phyloP scores from a whole-genome alignment of 2,113 vertebrate genomes.

The Heteronetta atricapilla region DNA sequence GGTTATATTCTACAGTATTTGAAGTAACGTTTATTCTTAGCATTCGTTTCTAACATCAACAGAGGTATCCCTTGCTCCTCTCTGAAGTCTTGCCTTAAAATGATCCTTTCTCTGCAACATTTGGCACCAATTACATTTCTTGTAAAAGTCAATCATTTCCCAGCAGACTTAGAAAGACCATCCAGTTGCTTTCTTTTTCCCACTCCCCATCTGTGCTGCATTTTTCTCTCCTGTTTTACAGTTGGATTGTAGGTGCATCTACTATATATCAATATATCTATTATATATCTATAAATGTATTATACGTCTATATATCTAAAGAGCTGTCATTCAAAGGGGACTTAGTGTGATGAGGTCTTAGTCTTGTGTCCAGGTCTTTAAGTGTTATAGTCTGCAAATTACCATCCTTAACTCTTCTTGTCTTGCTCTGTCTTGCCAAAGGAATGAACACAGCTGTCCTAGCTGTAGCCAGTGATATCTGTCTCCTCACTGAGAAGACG shows the following conservation, averaged over 20 bases:
- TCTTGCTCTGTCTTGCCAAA: not conserved
- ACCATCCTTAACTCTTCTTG: not conserved
- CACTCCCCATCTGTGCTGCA: fast-evolving
- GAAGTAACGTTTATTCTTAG: not conserved
- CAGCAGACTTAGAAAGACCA: not conserved
- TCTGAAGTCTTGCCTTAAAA: not conserved
- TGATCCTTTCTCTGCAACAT: not conserved
- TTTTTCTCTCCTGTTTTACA: not conserved
- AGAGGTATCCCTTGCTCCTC: not conserved
- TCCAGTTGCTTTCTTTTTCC: not conserved
- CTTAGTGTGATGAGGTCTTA: not conserved
- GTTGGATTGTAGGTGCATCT: not conserved
- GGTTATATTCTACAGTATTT: not conserved
- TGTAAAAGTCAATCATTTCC: not conserved
- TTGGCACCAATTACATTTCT: not conserved
- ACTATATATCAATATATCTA: not conserved
- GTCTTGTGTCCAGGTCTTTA: not conserved
- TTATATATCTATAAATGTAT: not conserved
- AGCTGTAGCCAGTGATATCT: not conserved
- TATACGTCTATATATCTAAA: not conserved
- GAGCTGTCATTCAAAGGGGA: not conserved
- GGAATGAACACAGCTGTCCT: not conserved
- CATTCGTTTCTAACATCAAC: not conserved
- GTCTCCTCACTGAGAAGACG: not conserved
- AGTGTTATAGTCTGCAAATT: not conserved